phyloP scores from a whole-genome alignment of 2,797 vertebrate genomes.

The Sorex maritimensis region DNA sequence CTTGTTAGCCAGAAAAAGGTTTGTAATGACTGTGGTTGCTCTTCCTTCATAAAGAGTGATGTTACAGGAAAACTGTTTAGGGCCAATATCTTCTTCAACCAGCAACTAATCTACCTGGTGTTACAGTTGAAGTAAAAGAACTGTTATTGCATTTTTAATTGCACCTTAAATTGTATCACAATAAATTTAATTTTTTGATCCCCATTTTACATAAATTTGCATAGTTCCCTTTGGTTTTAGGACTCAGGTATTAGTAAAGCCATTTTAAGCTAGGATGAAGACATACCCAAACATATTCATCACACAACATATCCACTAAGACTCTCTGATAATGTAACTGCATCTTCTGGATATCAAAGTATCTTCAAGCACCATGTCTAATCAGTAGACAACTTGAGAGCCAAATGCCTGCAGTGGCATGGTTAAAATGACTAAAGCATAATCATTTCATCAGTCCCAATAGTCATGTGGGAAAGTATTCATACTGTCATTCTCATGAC shows the following conservation, averaged over 20 bases:
- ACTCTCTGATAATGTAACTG: no score
- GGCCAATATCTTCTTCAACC: neutral
- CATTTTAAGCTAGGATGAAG: neutral
- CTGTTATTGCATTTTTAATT: neutral
- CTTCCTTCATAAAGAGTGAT: neutral
- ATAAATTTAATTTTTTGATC: neutral
- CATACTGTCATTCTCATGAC: neutral
- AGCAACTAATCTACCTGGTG: neutral
- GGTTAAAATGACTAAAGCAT: neutral
- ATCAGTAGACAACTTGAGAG: no score
- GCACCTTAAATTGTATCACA: neutral
- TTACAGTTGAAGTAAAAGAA: neutral
- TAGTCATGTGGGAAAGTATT: neutral
- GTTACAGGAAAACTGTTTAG: neutral
- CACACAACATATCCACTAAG: neutral
- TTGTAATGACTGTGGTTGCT: no score
- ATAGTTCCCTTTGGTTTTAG: neutral
- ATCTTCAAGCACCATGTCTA: neutral
- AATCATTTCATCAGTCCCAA: conserved; percentile 28
- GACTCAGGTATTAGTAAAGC: neutral
- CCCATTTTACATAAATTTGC: neutral
- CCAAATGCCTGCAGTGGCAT: neutral
- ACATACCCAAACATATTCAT: neutral
- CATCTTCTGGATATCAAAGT: no score
- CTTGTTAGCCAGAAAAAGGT: neutral